Conservation (phyloP, 2,113 vertebrate species). For the Todiramphus saurophagus region DNA sequence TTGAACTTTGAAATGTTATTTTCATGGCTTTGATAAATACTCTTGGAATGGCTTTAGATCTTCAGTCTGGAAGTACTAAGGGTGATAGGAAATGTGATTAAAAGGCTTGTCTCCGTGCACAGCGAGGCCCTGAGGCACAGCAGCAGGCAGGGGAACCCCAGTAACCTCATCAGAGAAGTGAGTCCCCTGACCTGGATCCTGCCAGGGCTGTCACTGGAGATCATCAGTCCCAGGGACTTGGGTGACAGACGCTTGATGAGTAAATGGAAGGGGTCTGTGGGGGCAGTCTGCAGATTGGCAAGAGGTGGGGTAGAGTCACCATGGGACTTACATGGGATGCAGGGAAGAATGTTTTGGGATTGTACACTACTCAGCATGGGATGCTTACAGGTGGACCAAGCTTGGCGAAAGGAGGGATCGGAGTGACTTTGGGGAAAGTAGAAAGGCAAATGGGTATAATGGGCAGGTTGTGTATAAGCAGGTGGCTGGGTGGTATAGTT, state of each 20-base stretch:
- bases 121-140: not conserved
- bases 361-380: not conserved
- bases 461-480: not conserved
- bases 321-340: rapidly evolving
- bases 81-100: not conserved
- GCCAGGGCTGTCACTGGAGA: not conserved
- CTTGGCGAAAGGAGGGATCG: not conserved
- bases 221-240: not conserved
- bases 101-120: rapidly evolving
- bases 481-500: not conserved
- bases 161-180: not conserved
- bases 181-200: not conserved
- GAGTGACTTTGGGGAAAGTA: not conserved
- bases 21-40: constrained; percentile 6
- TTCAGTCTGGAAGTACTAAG: not conserved
- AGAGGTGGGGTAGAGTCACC: not conserved
- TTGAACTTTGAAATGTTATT: constrained; percentile 35
- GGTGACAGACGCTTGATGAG: not conserved
- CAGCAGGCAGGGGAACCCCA: rapidly evolving
- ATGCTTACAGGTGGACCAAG: not conserved
- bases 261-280: rapidly evolving
- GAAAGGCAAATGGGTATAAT: not conserved
- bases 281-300: not conserved
- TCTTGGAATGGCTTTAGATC: not conserved
- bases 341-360: not conserved